Conservation (phyloP, 2,888 invertebrate genomes). For the Ophion ellenae region DNA sequence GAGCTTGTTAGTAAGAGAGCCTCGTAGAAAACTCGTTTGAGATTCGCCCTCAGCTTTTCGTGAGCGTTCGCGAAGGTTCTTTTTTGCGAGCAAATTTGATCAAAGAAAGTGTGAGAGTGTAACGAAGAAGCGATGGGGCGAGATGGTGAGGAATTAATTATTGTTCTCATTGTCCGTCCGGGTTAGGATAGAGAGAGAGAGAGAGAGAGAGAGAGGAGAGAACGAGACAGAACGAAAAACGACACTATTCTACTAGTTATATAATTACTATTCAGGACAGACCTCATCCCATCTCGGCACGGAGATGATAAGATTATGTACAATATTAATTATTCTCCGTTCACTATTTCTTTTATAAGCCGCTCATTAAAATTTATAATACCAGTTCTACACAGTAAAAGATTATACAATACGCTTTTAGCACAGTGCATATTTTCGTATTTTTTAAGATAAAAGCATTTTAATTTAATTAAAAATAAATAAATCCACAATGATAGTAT, state of each 20-base stretch:
- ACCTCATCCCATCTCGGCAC: slow-evolving; percentile 19
- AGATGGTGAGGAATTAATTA: slow-evolving; percentile 55
- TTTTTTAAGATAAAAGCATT: too few relatives aligned
- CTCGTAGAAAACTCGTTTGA: slow-evolving; percentile 62
- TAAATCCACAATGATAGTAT: too few relatives aligned
- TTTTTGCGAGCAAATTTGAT: slow-evolving; percentile 10
- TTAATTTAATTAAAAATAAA: too few relatives aligned
- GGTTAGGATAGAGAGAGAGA: slow-evolving; percentile 11
- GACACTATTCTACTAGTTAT: slow-evolving; percentile 37
- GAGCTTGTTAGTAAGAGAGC: slow-evolving; percentile 23
- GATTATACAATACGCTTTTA: too few relatives aligned
- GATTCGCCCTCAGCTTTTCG: slow-evolving; percentile 49
- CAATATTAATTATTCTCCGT: slow-evolving; percentile 40
- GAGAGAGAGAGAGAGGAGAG: slow-evolving; percentile 21
- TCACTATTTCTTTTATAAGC: slow-evolving; percentile 23
- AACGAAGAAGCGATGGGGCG: not conserved
- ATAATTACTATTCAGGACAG: slow-evolving; percentile 48
- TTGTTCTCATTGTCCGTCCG: slow-evolving; percentile 54
- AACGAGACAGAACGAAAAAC: slow-evolving; percentile 18
- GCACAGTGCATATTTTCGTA: too few relatives aligned
- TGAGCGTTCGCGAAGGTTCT: slow-evolving; percentile 7
- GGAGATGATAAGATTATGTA: slow-evolving; percentile 24
- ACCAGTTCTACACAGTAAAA: too few relatives aligned
- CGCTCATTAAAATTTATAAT: not conserved
- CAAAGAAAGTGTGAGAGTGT: slow-evolving; percentile 4